These are phyloP conservation scores for Sebastes alutus DNA, from an alignment of 2,797 vertebrate genomes.

Conservation along the genomic window DNA sequence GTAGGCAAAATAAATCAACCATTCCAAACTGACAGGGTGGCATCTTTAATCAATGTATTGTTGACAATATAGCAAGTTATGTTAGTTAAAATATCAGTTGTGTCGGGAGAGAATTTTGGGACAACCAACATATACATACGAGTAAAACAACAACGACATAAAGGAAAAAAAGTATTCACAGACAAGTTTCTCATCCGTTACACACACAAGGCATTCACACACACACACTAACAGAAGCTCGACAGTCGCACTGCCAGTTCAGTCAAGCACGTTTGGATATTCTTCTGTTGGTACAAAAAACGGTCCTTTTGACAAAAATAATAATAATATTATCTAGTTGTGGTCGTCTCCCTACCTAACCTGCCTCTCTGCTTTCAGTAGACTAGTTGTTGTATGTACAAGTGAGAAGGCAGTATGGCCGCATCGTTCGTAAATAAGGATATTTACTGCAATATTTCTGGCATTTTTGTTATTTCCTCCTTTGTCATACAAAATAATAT, in stretches of 20 bases:
- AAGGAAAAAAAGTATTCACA: conserved; percentile 65
- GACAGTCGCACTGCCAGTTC: conserved; percentile 50
- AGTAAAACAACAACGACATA: conserved; percentile 62
- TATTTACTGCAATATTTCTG: conserved; percentile 71
- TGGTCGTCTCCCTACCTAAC: conserved; percentile 46
- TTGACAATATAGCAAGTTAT: conserved; percentile 77
- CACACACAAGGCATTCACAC: conserved; percentile 12
- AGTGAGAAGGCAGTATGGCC: conserved; percentile 82
- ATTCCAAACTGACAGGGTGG: conserved; percentile 72
- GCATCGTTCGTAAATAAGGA: conserved; percentile 63
- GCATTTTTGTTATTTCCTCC: conserved; percentile 22
- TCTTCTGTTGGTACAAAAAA: conserved; percentile 78
- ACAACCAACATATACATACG: conserved; percentile 80
- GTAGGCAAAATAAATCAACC: conserved; percentile 29
- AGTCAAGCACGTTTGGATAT: conserved; percentile 67
- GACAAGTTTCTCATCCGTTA: conserved; percentile 54
- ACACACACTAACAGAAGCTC: conserved; percentile 24
- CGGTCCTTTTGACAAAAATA: conserved; percentile 70
- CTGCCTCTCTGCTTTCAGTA: conserved; percentile 59
- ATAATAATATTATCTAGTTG: conserved; percentile 58
- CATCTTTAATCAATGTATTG: conserved; percentile 78
- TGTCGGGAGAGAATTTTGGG: conserved; percentile 69
- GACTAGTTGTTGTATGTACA: conserved; percentile 67
- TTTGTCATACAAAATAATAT: conserved; percentile 80
- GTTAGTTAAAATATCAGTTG: conserved; percentile 77